A percentile compares a stretch with the other conserved stretches of the same genome.
Conservation (phyloP, 2,797 vertebrate genomes). For the Morus bassanus region DNA sequence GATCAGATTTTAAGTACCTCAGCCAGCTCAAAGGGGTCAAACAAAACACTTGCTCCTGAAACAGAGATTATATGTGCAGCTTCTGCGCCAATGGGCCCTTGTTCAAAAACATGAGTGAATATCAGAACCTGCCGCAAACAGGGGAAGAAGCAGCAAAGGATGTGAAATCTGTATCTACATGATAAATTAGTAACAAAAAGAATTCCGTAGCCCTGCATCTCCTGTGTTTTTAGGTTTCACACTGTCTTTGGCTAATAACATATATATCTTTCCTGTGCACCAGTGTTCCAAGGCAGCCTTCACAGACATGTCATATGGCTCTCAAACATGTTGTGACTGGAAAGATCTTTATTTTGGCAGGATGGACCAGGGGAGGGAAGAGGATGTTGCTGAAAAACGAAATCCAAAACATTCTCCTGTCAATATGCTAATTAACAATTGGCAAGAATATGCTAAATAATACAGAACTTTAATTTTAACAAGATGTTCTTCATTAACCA, state of each 20-base stretch:
- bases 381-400: background rate
- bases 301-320: conserved; percentile 20
- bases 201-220: background rate
- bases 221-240: background rate
- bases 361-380: background rate
- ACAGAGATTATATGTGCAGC: background rate
- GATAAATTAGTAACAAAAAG: background rate
- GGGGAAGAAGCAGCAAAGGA: background rate
- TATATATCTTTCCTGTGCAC: background rate
- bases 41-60: background rate
- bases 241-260: background rate
- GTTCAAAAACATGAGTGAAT: background rate
- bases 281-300: background rate
- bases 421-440: conserved; percentile 39
- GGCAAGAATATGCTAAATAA: conserved; percentile 32
- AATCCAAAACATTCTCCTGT: background rate
- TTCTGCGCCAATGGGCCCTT: background rate
- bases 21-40: background rate
- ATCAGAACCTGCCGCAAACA: background rate
- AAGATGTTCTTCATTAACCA: conserved; percentile 26
- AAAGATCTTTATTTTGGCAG: conserved; percentile 40
- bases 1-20: background rate
- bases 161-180: background rate
- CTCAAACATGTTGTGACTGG: conserved; percentile 38
- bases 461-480: conserved; percentile 34